Conservation (phyloP, 2,888 invertebrate species). For the Branchellion lobata region DNA sequence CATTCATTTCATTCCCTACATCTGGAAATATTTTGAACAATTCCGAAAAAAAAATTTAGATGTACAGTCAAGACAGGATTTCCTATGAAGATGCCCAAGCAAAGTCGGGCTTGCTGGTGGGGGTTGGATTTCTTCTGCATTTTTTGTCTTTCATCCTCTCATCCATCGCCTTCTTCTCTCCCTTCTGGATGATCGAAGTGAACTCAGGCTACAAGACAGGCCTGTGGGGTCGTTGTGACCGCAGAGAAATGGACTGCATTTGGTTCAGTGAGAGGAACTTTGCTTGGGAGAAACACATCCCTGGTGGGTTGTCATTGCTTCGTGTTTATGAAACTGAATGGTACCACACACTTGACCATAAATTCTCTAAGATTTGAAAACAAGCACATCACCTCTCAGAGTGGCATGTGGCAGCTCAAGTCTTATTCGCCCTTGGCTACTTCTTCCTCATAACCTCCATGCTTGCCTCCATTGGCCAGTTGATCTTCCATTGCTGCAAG, state of each 20-base stretch:
- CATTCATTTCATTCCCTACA: too few species aligned
- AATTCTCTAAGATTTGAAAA: background rate
- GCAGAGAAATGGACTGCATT: conserved; percentile 44
- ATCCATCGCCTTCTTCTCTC: conserved; percentile 45
- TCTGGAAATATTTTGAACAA: too few species aligned
- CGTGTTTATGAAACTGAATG: background rate
- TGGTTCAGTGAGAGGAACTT: conserved; percentile 48
- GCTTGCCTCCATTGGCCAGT: conserved; percentile 38
- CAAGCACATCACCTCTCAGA: conserved; percentile 24
- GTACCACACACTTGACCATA: background rate
- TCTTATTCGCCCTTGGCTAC: conserved; percentile 45
- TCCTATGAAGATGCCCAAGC: conserved; percentile 36
- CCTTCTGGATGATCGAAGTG: conserved; percentile 47
- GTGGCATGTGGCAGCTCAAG: conserved; percentile 48
- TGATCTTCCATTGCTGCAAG: conserved; percentile 46
- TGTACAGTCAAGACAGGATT: conserved; percentile 64
- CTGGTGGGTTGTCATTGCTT: conserved; percentile 41
- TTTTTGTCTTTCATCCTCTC: conserved; percentile 46
- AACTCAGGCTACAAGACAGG: conserved; percentile 45
- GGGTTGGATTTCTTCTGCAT: conserved; percentile 38
- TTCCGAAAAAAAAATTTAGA: too few species aligned
- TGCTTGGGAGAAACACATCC: conserved; percentile 47
- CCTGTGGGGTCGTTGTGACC: conserved; percentile 47
- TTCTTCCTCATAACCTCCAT: conserved; percentile 34
- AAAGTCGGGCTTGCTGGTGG: conserved; percentile 37